Evolutionary conservation across 1,140 invertebrate species (phyloP), one percentile per base, ranked within the genome.

Genomic region (Gonatopus flavifemur): DNA sequence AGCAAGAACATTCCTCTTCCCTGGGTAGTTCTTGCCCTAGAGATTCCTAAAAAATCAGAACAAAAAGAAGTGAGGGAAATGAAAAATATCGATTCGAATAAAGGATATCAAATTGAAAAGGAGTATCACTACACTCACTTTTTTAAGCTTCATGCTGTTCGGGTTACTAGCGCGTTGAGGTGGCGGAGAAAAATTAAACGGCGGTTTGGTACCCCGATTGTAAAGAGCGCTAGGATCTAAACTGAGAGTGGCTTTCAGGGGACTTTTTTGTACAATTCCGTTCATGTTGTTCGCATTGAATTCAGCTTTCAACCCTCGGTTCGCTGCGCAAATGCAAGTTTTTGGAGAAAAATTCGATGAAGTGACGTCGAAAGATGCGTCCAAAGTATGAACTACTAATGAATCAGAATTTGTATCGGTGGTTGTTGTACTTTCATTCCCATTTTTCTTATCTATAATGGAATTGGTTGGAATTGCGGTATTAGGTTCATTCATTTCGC

Each of bases 161-260:
- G 69, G 62, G 24, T 69, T 73, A 36, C 56, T 66, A 0, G 70
- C 57, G 21, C 61, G 67, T 13, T 67, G 64, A 0, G 69, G 59
- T 6, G 62, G 68, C 31, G 70, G 60, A 21, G 70, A 64, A 45
- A 76, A 72, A 41, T 78, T 76, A 28, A 76, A 73, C 40, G 76
- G 76, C 0, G 73, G 69, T 49, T 76, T 75, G 6, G 66, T 64
- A 1, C 60, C 67, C 12, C 72, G 65, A n/a, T n/a, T n/a, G 40
- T 69, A 72, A 3, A 82, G 64, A 1, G 79, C 70, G 21, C 76
- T 74, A 0, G 80, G 76, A 46, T 82, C 80, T 45, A 82, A 62
- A 7, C 80, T 79, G 15, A 82, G 64, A 2, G 78, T 75, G 4
- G 77, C 78, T 55, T 76, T 79, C 16, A 79, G 59, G 4, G 72